Percentiles rank a stretch among this genome's conserved stretches.
These are phyloP conservation scores for Seira ritae DNA, from an alignment of 2,888 invertebrate genomes.

Conservation along the genomic window DNA sequence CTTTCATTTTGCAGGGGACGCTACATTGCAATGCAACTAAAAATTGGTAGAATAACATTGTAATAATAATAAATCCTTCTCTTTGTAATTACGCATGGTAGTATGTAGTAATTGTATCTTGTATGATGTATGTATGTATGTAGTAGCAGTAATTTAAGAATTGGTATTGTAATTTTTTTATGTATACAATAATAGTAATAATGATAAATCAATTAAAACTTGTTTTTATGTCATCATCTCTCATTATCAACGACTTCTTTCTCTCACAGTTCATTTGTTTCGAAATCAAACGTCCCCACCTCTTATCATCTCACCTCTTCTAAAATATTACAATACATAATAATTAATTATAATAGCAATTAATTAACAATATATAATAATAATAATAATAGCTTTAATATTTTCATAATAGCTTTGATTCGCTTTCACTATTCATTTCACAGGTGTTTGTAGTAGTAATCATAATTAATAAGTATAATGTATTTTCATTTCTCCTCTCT, in stretches of 20 bases:
- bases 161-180: slow-evolving; percentile 15
- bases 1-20: slow-evolving; percentile 35
- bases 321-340: too few species aligned
- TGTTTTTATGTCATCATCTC: slow-evolving; percentile 9
- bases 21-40: slow-evolving; percentile 54
- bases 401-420: slow-evolving; percentile 2
- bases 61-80: background rate
- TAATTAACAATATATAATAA: slow-evolving; percentile 17
- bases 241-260: background rate
- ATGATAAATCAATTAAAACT: slow-evolving; percentile 18
- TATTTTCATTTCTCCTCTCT: slow-evolving; percentile 26
- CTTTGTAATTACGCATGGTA: slow-evolving; percentile 8
- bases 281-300: background rate
- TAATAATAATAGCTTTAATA: background rate
- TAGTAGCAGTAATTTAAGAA: slow-evolving; percentile 28
- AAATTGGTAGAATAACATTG: slow-evolving; percentile 47
- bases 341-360: too few species aligned
- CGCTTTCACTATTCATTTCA: slow-evolving; percentile 52
- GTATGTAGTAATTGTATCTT: background rate
- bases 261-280: too few species aligned
- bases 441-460: slow-evolving; percentile 59
- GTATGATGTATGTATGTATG: slow-evolving; percentile 28
- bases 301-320: background rate
- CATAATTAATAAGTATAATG: slow-evolving; percentile 48
- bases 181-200: slow-evolving; percentile 8